These are phyloP conservation scores for Macquaria australasica DNA, from an alignment of 2,113 vertebrate species.

Conservation along the genomic window DNA sequence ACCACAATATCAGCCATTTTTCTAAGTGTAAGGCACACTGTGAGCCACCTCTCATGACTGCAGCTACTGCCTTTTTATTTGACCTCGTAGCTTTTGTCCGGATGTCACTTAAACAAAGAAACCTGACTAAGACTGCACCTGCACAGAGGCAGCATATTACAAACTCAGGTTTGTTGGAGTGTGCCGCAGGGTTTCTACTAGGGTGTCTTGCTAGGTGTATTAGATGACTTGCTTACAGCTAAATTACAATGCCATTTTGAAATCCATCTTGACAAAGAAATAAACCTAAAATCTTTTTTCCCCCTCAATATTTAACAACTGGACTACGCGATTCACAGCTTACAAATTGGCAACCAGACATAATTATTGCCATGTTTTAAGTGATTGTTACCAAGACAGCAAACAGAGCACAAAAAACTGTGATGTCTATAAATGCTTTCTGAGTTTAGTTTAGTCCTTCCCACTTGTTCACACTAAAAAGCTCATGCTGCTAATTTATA, in stretches of 20 bases:
- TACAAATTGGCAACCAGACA: no score
- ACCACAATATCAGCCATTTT: neutral
- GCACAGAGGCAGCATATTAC: neutral
- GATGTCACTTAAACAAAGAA: neutral
- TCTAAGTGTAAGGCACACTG: neutral
- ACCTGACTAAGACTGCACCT: constrained; percentile 2
- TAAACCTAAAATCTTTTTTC: no score
- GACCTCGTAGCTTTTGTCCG: neutral
- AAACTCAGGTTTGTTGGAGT: neutral
- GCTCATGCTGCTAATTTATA: neutral
- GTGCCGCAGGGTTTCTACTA: neutral
- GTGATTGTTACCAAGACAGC: neutral
- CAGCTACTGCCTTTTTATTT: neutral
- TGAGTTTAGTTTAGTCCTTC: no score
- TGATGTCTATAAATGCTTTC: no score
- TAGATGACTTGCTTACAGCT: neutral
- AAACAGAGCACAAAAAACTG: no score
- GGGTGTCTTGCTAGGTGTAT: neutral
- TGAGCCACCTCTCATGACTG: neutral
- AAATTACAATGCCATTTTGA: no score
- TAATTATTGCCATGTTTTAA: no score
- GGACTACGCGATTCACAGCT: no score
- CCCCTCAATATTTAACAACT: no score
- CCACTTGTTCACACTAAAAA: neutral
- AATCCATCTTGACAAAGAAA: no score